Evolutionary conservation across 2,888 invertebrate genomes (phyloP).

Genomic region (Alviniconcha strummeri): DNA sequence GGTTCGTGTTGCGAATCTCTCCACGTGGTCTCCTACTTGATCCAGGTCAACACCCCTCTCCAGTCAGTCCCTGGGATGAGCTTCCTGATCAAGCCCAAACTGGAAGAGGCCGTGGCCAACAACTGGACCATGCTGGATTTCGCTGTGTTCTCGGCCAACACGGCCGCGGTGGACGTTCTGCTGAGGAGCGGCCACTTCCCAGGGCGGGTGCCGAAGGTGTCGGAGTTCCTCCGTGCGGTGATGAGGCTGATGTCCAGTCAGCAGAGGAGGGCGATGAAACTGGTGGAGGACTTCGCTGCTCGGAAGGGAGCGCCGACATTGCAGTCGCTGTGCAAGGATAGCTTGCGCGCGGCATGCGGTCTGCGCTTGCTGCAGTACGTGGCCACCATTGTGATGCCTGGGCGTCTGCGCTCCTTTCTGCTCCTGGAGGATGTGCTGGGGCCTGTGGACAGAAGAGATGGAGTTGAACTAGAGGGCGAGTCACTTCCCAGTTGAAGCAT

Average conservation of each 20-base stretch:
- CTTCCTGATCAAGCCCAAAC: neutral
- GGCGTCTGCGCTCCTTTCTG: slow-evolving; percentile 7
- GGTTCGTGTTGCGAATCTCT: neutral
- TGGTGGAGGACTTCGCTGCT: neutral
- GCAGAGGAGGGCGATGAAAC: neutral
- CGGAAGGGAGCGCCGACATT: neutral
- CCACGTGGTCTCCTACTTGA: neutral
- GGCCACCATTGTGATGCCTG: slow-evolving; percentile 4
- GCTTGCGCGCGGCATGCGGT: slow-evolving; percentile 2
- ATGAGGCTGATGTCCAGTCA: neutral
- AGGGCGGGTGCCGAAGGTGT: neutral
- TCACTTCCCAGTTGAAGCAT: too few species aligned
- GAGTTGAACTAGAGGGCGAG: neutral
- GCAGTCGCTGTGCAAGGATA: slow-evolving; percentile 10
- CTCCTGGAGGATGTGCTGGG: slow-evolving; percentile 18
- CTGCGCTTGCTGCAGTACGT: slow-evolving; percentile 6
- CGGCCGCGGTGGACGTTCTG: neutral
- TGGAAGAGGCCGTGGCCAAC: neutral
- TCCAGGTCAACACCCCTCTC: slow-evolving; percentile 17
- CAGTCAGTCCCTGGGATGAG: neutral
- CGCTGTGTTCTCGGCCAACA: neutral
- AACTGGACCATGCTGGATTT: slow-evolving; percentile 11
- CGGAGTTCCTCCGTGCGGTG: neutral
- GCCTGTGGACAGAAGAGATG: neutral
- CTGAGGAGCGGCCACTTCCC: neutral